phyloP scores from a whole-genome alignment of 2,113 vertebrate species.

The Hippocampus guttulatus region DNA sequence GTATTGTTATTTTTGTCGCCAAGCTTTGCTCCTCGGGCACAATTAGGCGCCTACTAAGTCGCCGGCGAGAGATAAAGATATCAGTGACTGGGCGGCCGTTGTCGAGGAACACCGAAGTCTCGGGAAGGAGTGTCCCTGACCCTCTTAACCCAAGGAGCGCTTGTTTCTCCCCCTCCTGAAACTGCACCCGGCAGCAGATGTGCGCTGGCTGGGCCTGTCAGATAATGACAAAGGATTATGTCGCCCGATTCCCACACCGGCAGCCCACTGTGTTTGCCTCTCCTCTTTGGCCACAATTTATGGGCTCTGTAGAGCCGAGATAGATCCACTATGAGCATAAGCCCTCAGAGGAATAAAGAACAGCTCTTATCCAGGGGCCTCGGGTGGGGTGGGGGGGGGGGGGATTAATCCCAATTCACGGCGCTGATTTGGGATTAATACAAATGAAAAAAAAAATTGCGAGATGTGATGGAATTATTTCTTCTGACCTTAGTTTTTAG shows the following conservation, averaged over 20 bases:
- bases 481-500: neutral
- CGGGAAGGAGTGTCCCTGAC: constrained; percentile 47
- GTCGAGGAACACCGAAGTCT: constrained; percentile 41
- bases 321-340: constrained; percentile 61
- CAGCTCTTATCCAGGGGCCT: constrained; percentile 46
- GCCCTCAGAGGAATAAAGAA: constrained; percentile 59
- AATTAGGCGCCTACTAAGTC: constrained; percentile 38
- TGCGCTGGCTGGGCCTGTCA: constrained; percentile 59
- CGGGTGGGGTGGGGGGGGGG: constrained; percentile 1
- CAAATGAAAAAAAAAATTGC: constrained; percentile 62
- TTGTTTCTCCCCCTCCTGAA: constrained; percentile 46
- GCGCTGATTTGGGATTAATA: constrained; percentile 67
- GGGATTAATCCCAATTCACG: constrained; percentile 61
- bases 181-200: constrained; percentile 67
- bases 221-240: constrained; percentile 76
- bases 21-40: constrained; percentile 1
- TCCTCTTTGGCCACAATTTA: constrained; percentile 67
- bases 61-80: constrained; percentile 44
- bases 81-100: constrained; percentile 39
- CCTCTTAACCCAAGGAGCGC: constrained; percentile 47
- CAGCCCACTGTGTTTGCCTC: constrained; percentile 65
- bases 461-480: constrained; percentile 62
- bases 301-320: constrained; percentile 63
- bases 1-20: constrained; percentile 23
- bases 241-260: constrained; percentile 62